These are phyloP conservation scores for Homarus gammarus DNA, from an alignment of 2,888 invertebrate genomes.

Conservation along the genomic window DNA sequence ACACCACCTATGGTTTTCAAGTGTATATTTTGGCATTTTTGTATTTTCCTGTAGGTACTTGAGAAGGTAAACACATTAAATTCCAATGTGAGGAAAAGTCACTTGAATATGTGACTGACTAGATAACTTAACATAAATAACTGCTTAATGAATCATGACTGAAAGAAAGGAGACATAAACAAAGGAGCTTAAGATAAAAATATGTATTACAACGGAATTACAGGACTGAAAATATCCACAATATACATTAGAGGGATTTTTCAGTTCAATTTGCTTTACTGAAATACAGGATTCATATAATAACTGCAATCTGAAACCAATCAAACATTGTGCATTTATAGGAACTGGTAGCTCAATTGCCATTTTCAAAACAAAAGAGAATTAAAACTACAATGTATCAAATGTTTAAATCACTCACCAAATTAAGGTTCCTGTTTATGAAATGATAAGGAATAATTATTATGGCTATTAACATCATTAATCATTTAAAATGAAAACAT, in stretches of 20 bases:
- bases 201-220: constrained; percentile 49
- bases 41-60: no score
- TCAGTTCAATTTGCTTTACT: neutral
- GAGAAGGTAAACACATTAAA: no score
- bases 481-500: neutral
- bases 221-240: constrained; percentile 15
- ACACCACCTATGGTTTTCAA: no score
- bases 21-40: no score
- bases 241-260: constrained; percentile 22
- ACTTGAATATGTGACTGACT: no score
- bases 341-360: constrained; percentile 4
- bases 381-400: neutral
- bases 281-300: constrained; percentile 3
- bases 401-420: neutral
- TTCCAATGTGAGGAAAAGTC: no score
- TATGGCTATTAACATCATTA: neutral
- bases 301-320: neutral
- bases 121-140: no score
- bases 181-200: constrained; percentile 36
- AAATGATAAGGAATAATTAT: neutral
- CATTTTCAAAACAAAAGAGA: neutral
- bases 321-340: neutral
- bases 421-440: neutral
- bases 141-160: no score
- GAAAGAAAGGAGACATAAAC: neutral